Evolutionary conservation across 2,888 invertebrate genomes (phyloP), one percentile per base, ranked within the genome.

Genomic region (Notodonta dromedarius): DNA sequence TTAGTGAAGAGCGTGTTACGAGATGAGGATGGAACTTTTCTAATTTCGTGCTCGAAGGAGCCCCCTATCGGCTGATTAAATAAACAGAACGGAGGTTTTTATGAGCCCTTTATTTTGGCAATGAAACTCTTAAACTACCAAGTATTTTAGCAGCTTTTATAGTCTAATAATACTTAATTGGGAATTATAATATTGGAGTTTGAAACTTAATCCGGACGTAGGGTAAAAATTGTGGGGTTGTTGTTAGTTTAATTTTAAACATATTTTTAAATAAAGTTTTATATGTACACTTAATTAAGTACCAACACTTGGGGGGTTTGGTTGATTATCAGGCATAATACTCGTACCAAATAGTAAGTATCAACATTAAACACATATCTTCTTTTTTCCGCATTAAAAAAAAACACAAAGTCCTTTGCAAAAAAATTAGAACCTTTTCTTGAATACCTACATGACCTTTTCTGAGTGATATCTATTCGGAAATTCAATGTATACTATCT

Each of bases 21-120:
- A 50, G 74, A 78, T 77, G 66, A 75, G 71, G 63, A 67, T 16
- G 58, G 67, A 87, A 86, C 80, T 87, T 87, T 86, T 85, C 81
- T 84, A 86, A 87, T 87, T 86, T 83, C 72, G 77, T 66, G 66
- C 71, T 60, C 70, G 56, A 72, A 66, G 65, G 70, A 70, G 62
- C 70, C 69, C 71, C 32, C 16, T 52, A 71, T 74, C 51, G 69
- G 61, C 61, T 73, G 71, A 76, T 77, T 76, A 77, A 74, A 76
- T 70, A 73, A 76, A 69, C 67, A 72, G 66, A 67, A 73, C 66
- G 67, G 39, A 57, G 58, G 55, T 57, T 64, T 65, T 69, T 69
- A 73, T 59, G 54, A 65, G 42, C 61, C 39, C 16, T 62, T 70
- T 57, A 65, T 65, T 35, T 58, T 57, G 51, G 60, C 63, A 63